A percentile compares a stretch with the other conserved stretches of the same genome.
phyloP scores from a whole-genome alignment of 2,797 vertebrate genomes.

The Sebastes ruberrimus region DNA sequence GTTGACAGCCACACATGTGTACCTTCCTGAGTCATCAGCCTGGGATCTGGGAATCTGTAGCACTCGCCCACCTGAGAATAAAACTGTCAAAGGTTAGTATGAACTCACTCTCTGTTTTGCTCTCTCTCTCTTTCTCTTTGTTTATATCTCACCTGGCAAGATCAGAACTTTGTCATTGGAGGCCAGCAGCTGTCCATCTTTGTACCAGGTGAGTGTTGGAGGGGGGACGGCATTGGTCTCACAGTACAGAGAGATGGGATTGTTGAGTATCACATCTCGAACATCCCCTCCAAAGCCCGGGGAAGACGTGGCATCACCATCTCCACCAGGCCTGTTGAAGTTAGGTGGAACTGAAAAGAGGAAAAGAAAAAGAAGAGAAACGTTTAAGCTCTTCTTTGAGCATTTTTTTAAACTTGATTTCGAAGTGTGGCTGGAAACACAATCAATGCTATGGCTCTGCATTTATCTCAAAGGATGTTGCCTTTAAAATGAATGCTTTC shows the following conservation, averaged over 20 bases:
- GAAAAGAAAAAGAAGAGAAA: background rate
- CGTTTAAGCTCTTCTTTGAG: background rate
- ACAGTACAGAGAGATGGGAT: slow-evolving; percentile 93
- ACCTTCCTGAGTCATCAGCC: slow-evolving; percentile 88
- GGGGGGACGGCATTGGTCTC: slow-evolving; percentile 95
- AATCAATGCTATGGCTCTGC: background rate
- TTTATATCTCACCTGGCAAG: slow-evolving; percentile 86
- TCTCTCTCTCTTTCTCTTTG: background rate
- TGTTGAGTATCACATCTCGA: slow-evolving; percentile 92
- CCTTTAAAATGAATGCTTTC: background rate
- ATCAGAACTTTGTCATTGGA: slow-evolving; percentile 90
- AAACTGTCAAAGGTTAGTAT: background rate
- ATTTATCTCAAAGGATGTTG: background rate
- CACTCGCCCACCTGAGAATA: slow-evolving; percentile 87
- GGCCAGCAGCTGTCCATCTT: slow-evolving; percentile 86
- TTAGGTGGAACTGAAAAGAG: slow-evolving; percentile 89
- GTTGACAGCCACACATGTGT: slow-evolving; percentile 91
- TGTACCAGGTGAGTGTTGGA: slow-evolving; percentile 95
- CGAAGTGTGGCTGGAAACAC: background rate
- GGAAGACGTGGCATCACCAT: slow-evolving; percentile 76
- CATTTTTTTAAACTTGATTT: background rate
- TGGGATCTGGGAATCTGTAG: slow-evolving; percentile 90
- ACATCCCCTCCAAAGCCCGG: slow-evolving; percentile 68
- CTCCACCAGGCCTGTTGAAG: slow-evolving; percentile 83
- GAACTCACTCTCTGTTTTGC: background rate